These are phyloP conservation scores for Catostomus latipinnis DNA, from an alignment of 2,797 vertebrate genomes.

Conservation along the genomic window DNA sequence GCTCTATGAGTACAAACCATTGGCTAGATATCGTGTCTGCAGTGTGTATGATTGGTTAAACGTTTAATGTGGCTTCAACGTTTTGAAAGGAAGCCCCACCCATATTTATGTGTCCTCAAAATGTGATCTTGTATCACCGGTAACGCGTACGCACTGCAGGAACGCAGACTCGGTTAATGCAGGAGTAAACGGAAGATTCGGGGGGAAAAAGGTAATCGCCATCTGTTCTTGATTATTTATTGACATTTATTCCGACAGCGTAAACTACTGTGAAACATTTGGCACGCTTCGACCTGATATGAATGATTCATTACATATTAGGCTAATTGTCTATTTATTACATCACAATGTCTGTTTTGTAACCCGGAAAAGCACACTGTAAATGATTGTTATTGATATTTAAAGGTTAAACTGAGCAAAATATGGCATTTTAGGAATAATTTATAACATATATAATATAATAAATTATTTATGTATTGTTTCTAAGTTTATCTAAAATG, in stretches of 20 bases:
- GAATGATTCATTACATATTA: constrained; percentile 7
- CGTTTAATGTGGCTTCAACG: constrained; percentile 21
- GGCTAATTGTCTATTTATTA: neutral
- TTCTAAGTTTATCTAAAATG: no score
- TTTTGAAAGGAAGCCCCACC: constrained; percentile 49
- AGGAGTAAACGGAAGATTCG: neutral
- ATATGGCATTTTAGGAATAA: no score
- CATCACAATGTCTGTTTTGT: neutral
- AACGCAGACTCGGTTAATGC: neutral
- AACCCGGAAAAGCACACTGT: neutral
- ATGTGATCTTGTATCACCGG: constrained; percentile 27
- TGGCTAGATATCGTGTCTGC: neutral
- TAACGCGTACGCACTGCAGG: neutral
- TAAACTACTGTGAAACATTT: neutral
- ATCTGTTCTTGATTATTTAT: neutral
- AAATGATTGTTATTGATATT: neutral
- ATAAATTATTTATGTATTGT: no score
- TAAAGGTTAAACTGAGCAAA: neutral
- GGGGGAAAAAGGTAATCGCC: neutral
- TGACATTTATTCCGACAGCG: neutral
- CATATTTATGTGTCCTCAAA: neutral
- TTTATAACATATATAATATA: no score
- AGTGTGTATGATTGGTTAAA: constrained; percentile 32
- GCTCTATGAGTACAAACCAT: neutral
- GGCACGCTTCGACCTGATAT: neutral